Base-by-base conservation (phyloP, 2,113 vertebrate genomes). In the Scartelaos histophorus region DNA sequence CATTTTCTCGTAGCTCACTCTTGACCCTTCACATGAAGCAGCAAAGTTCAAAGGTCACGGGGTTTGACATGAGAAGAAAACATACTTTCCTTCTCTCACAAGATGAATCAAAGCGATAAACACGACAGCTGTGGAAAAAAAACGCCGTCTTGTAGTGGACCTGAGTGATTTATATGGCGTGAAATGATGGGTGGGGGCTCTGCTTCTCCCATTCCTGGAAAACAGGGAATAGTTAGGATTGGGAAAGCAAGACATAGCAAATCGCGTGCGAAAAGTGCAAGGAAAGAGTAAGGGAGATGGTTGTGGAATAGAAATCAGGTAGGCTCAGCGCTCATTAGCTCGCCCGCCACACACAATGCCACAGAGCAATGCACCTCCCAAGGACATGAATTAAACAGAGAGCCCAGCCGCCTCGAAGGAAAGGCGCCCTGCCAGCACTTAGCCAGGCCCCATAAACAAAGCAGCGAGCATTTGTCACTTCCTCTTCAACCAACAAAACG, bases 341-440 rank as follows among this genome's bases (percentile, higher is more conserved):
- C 21, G 19, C 82, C 86, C 87, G 87, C 86, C 89, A 89, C 85
- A 88, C 76, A 70, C 73, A 60, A 58, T 45, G 73, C 80, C 80
- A 82, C 81, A 79, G 82, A 89, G 80, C 84, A 87, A 74, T 80
- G 81, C 70, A 66, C 75, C 82, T 86, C 76, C 81, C 84, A 90
- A 90, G 88, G 86, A 87, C 79, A 87, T 90, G 88, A 92, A 90
- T 90, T 92, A 91, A 92, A 92, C 83, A 89, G 80, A 77, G 78
- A 85, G 82, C 81, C 56, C 87, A 73, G 66, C 85, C 82, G 82
- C 78, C 82, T 90, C 75, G 76, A 82, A 85, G 83, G 82, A 87
- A 85, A 86, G 79, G 74, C 79, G 80, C 89, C 76, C 78, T 82
- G 83, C 71, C 73, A 88, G 82, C 90, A 91, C 87, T 90, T 88